phyloP scores from a whole-genome alignment of 2,888 invertebrate species.

The Prosapia bicincta region DNA sequence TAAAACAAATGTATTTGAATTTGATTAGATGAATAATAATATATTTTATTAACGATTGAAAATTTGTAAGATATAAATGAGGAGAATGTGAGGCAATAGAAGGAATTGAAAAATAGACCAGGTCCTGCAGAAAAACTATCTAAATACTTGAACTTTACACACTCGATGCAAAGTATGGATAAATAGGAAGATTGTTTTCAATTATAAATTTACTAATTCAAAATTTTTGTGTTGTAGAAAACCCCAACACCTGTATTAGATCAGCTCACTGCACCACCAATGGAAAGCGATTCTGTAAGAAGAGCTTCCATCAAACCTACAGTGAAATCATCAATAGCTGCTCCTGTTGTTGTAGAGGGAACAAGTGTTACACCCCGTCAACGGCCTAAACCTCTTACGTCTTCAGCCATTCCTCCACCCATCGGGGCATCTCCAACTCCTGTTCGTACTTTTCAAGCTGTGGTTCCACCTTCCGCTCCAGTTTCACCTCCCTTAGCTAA shows the following conservation, averaged over 20 bases:
- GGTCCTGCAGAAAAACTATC: too few relatives aligned
- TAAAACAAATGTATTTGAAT: too few relatives aligned
- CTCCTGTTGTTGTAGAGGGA: conserved; percentile 58
- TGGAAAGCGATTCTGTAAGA: conserved; percentile 63
- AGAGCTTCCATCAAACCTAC: conserved; percentile 49
- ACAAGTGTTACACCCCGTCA: conserved; percentile 82
- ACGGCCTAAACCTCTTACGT: conserved; percentile 60
- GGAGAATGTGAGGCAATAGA: too few relatives aligned
- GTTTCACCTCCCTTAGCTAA: conserved; percentile 13
- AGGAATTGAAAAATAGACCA: too few relatives aligned
- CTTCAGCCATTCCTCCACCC: conserved; percentile 23
- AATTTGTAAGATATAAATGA: too few relatives aligned
- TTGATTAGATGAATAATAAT: too few relatives aligned
- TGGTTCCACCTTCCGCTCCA: conserved; percentile 15
- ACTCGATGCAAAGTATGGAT: conserved; percentile 1
- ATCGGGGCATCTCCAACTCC: conserved; percentile 29
- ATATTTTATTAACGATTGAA: too few relatives aligned
- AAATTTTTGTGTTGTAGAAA: conserved; percentile 55
- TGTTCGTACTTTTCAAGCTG: not conserved
- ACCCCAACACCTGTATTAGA: conserved; percentile 60
- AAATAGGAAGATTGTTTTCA: too few relatives aligned
- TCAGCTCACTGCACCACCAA: conserved; percentile 60
- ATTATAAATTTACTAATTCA: too few relatives aligned
- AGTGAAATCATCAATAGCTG: conserved; percentile 47
- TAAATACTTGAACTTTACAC: too few relatives aligned